Conservation (phyloP, 1,140 invertebrate genomes). For the Atta colombica region DNA sequence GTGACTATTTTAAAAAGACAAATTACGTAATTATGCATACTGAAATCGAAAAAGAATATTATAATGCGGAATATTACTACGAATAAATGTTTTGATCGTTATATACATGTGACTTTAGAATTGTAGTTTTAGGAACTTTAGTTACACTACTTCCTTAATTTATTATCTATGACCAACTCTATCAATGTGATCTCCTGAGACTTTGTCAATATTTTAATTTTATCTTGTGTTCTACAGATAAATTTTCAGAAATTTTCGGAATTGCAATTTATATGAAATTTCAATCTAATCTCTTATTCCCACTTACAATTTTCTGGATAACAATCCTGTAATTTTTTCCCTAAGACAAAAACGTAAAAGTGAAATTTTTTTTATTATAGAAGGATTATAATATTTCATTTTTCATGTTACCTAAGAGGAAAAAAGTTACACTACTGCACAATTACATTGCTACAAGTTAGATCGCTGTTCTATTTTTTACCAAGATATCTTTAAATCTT, state of each 20-base stretch:
- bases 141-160: background rate
- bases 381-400: no score
- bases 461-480: background rate
- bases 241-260: background rate
- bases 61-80: slow-evolving; percentile 74
- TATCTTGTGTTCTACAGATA: background rate
- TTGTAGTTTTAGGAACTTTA: background rate
- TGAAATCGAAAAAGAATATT: slow-evolving; percentile 58
- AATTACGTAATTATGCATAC: slow-evolving; percentile 68
- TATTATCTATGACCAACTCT: background rate
- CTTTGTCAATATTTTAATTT: background rate
- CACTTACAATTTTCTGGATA: background rate
- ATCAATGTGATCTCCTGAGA: background rate
- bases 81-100: slow-evolving; percentile 81
- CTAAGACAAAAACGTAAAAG: no score
- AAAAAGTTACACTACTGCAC: no score
- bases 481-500: background rate
- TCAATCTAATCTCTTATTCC: background rate
- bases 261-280: background rate
- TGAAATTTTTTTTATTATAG: no score
- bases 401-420: no score
- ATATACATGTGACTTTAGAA: slow-evolving; percentile 35
- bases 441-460: no score
- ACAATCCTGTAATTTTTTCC: no score
- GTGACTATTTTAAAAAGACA: slow-evolving; percentile 73